Evolutionary conservation across 2,797 vertebrate species (phyloP).

Genomic region (Menidia menidia): DNA sequence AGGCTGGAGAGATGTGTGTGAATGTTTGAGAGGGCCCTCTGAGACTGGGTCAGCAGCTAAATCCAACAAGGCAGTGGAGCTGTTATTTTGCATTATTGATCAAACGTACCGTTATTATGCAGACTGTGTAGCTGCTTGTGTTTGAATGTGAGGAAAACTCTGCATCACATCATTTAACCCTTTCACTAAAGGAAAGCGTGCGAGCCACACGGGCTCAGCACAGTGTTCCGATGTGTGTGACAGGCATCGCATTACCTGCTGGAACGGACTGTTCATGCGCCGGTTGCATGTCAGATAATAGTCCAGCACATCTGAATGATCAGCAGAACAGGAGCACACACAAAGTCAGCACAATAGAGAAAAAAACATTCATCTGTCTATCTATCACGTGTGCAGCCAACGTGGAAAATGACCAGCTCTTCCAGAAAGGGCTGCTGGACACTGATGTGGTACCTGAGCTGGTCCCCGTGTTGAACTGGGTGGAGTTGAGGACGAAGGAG

Average conservation of each 20-base stretch:
- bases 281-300: conserved; percentile 93
- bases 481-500: conserved; percentile 89
- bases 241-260: conserved; percentile 85
- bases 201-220: conserved; percentile 25
- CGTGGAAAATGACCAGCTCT: conserved; percentile 18
- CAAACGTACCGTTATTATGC: conserved; percentile 26
- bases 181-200: conserved; percentile 3
- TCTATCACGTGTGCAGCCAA: conserved; percentile 23
- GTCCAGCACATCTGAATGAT: conserved; percentile 88
- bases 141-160: conserved; percentile 22
- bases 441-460: conserved; percentile 83
- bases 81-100: conserved; percentile 22
- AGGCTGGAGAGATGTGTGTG: conserved; percentile 91
- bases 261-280: conserved; percentile 89
- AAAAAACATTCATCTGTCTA: conserved; percentile 39
- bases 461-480: conserved; percentile 87
- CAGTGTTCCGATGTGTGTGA: conserved; percentile 7
- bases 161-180: conserved; percentile 12
- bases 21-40: conserved; percentile 91
- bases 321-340: conserved; percentile 60
- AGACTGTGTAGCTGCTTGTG: conserved; percentile 4
- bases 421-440: conserved; percentile 6
- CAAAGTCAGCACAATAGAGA: conserved; percentile 48
- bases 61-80: conserved; percentile 41
- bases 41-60: conserved; percentile 89